Conservation (phyloP, 2,113 vertebrate genomes). For the Amphiprion percula region DNA sequence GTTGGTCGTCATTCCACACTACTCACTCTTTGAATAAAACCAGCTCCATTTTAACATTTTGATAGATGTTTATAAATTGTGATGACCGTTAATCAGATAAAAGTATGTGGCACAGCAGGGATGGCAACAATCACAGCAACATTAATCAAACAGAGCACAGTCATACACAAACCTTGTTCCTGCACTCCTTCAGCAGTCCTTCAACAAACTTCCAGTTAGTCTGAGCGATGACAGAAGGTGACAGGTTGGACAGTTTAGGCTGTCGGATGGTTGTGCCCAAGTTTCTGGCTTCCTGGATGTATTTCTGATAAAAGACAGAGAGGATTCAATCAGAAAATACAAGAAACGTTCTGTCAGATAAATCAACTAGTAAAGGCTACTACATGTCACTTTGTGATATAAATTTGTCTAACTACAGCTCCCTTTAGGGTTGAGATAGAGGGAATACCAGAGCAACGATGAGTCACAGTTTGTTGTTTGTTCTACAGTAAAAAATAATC, state of each 20-base stretch:
- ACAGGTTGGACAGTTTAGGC: conserved; percentile 97
- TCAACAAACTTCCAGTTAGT: conserved; percentile 99
- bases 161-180: conserved; percentile 90
- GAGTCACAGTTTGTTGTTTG: background rate
- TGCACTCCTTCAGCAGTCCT: conserved; percentile 96
- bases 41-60: background rate
- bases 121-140: background rate
- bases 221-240: conserved; percentile 97
- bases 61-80: background rate
- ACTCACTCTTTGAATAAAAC: too few relatives aligned
- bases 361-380: background rate
- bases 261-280: conserved; percentile 96
- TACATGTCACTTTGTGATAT: background rate
- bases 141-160: background rate
- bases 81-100: background rate
- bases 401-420: too few relatives aligned
- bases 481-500: background rate
- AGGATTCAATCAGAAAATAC: conserved; percentile 24
- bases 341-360: background rate
- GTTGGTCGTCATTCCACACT: background rate
- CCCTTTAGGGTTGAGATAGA: background rate
- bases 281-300: conserved; percentile 98
- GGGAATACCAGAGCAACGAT: background rate
- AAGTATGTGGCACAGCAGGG: background rate
- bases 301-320: conserved; percentile 86